Percentiles rank a stretch among this genome's conserved stretches.
Conservation (phyloP, 1,140 invertebrate genomes). For the Drosophila kohkoa region DNA sequence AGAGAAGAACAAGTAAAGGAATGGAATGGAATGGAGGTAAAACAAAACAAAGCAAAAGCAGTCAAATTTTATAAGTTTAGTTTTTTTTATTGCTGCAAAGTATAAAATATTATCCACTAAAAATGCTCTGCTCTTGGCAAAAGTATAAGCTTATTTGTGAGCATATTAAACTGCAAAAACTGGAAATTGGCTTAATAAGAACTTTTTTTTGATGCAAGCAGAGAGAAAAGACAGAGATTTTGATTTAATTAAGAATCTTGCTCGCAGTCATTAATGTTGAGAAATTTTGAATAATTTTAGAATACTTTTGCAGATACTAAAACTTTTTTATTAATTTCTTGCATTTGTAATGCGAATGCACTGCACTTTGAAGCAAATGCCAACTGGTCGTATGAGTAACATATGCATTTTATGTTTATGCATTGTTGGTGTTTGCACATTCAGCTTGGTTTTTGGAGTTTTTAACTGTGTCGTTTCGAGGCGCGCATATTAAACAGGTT, state of each 20-base stretch:
- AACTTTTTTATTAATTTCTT: neutral
- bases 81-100: conserved; percentile 39
- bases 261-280: neutral
- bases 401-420: conserved; percentile 57
- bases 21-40: conserved; percentile 5
- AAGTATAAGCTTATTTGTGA: conserved; percentile 4
- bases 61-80: conserved; percentile 73
- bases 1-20: conserved; percentile 20
- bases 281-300: neutral
- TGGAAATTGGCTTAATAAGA: conserved; percentile 14
- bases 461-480: conserved; percentile 49
- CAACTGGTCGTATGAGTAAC: conserved; percentile 62
- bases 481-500: conserved; percentile 58
- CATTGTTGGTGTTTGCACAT: conserved; percentile 15
- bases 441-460: conserved; percentile 45
- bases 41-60: conserved; percentile 38
- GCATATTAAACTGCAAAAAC: neutral
- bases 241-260: conserved; percentile 1
- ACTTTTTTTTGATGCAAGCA: neutral
- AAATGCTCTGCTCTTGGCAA: conserved; percentile 39
- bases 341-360: conserved; percentile 2
- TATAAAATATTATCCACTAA: conserved; percentile 62
- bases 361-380: conserved; percentile 19
- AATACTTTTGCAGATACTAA: neutral
- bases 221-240: conserved; percentile 1